phyloP scores from a whole-genome alignment of 2,113 vertebrate species.

The Siphamia tubifer region DNA sequence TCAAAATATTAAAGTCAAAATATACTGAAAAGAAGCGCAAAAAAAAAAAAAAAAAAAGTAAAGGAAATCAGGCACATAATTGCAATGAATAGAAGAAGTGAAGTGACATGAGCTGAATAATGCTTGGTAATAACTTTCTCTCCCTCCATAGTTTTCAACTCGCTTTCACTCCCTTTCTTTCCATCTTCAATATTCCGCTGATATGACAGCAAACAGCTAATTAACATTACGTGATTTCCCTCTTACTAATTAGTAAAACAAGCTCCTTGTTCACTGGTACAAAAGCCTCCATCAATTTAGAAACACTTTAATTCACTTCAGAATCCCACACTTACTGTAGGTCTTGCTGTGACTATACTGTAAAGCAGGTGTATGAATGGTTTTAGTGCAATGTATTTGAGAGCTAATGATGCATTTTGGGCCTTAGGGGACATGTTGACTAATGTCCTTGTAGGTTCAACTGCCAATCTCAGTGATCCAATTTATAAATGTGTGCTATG shows the following conservation, averaged over 20 bases:
- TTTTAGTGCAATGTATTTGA: not conserved
- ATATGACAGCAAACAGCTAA: conserved; percentile 28
- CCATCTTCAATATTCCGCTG: conserved; percentile 4
- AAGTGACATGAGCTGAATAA: conserved; percentile 21
- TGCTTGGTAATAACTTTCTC: conserved; percentile 11
- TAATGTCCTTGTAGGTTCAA: conserved; percentile 23
- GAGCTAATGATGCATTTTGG: conserved; percentile 30
- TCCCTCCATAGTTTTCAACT: not conserved
- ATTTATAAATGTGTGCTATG: conserved; percentile 1
- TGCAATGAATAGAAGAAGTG: conserved; percentile 1
- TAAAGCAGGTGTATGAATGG: conserved; percentile 29
- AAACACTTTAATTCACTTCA: conserved; percentile 11
- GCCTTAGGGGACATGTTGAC: conserved; percentile 29
- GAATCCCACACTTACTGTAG: not conserved
- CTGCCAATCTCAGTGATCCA: conserved; percentile 41
- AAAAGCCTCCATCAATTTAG: not conserved
- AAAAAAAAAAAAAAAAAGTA: too few relatives aligned
- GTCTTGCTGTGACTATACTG: conserved; percentile 8
- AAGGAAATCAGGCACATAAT: conserved; percentile 16
- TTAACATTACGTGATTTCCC: conserved; percentile 15
- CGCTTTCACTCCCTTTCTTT: not conserved
- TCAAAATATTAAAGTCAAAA: not conserved
- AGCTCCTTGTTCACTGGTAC: conserved; percentile 26
- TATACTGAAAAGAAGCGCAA: not conserved
- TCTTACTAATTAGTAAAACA: conserved; percentile 40